These are phyloP conservation scores for Drosophila serrata DNA, from an alignment of 1,140 invertebrate species.

Conservation along the genomic window DNA sequence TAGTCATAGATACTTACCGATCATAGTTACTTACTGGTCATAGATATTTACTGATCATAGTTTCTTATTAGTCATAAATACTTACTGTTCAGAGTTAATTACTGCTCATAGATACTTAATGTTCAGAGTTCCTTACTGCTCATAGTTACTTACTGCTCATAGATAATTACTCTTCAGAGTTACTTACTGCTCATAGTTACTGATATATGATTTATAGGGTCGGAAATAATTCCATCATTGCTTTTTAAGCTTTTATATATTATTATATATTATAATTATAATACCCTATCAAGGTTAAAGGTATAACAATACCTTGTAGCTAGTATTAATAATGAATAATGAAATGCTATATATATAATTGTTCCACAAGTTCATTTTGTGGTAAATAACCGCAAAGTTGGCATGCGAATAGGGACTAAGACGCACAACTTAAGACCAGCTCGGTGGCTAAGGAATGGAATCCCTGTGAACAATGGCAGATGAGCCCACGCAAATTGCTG, in stretches of 20 bases:
- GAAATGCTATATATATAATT: not conserved
- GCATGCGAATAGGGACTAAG: not conserved
- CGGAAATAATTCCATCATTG: no score
- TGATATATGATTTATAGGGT: no score
- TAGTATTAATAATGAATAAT: not conserved
- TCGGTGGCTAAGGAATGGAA: conserved; percentile 16
- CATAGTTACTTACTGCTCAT: no score
- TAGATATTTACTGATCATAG: no score
- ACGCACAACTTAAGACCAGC: not conserved
- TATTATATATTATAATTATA: not conserved
- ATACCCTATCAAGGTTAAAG: not conserved
- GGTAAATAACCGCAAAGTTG: not conserved
- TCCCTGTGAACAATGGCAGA: conserved; percentile 30
- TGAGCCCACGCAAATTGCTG: conserved; percentile 42
- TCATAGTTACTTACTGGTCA: no score
- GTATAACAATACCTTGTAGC: not conserved
- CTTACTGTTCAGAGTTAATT: no score
- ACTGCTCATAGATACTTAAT: no score
- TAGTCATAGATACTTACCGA: no score
- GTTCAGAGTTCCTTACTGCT: no score
- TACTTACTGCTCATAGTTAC: no score
- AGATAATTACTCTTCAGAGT: no score
- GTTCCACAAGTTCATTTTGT: not conserved
- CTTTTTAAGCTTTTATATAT: not conserved
- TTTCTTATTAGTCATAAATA: no score